Base-by-base conservation (phyloP, 2,797 vertebrate genomes). In the Borostomias antarcticus region DNA sequence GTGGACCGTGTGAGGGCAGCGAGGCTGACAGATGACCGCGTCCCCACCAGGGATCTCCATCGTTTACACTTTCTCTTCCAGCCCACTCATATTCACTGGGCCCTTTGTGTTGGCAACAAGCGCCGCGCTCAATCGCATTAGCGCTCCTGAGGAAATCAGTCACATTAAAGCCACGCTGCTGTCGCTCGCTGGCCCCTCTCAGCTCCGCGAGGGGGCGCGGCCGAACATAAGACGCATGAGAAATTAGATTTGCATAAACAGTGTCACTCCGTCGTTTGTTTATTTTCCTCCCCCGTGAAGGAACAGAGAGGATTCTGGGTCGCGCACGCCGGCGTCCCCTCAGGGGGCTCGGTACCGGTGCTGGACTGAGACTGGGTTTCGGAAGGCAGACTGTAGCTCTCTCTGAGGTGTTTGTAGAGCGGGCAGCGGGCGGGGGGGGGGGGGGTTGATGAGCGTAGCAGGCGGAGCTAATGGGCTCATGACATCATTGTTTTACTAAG, bases 191-290 rank as follows among this genome's bases (percentile, higher is more conserved):
- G 50, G 28, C 75, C 77, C 17, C 68, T 81, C 77, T 83, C 70
- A 65, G 85, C 84, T 73, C 74, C 62, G 78, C 43, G 37, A 72
- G 82, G 72, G 56, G 84, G 80, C 66, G 61, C 80, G 77, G 71
- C 80, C 64, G 82, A 35, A 77, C 78, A 58, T 79, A 78, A 86
- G 85, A 89, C 32, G 76, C 79, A 78, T 81, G 82, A 75, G 79
- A 88, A 88, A 92, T 79, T 73, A 82, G 85, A 89, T 91, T 91
- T 88, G 81, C 86, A 83, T 89, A 84, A 89, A 81, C 75, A 86
- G 78, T 74, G 73, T 80, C 74, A 78, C 75, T 83, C 76, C 56
- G 76, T 82, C 78, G 81, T 70, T 85, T 84, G 83, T 90, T 84
- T 81, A 81, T 87, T 85, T 79, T 63, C 65, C 25, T 48, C 66